Base-by-base conservation (phyloP, 2,888 invertebrate species). In the Troides helena region DNA sequence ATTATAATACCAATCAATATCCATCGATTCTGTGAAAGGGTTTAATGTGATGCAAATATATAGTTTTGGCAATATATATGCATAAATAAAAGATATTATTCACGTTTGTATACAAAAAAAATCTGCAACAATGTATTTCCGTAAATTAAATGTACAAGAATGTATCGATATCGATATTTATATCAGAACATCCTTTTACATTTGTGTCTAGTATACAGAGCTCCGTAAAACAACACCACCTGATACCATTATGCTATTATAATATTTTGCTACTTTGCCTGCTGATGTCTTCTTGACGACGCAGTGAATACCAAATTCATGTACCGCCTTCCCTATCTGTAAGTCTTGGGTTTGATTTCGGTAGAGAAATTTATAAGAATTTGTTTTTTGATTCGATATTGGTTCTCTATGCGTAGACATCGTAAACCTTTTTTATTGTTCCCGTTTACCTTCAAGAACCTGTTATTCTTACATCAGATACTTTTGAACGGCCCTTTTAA, bases 171-270 rank as follows among this genome's bases (percentile, higher is more conserved):
- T 61, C 80, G 78, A 80, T 76, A 76, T 77, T 76, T 74, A 74
- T 74, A 73, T 23, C 43, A 25, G 50, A 64, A 68, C 58, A 30
- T 58, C 63, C 43, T 62, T 69, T 68, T 30, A 46, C 65, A 71
- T 73, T 39, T 50, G 30, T 18, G 14, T 64, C 50, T 62, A 75
- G 75, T 77, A 80, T 78, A 81, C 73, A 72, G 73, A 74, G 75
- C 76, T 78, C 82, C 78, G 77, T 78, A 81, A 81, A 85, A 87
- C 85, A 87, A 86, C 85, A 83, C 81, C 91, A 92, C 90, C 92
- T 92, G 91, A 90, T 87, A 87, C 89, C 90, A 90, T 92, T 89
- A 90, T 82, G 86, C 90, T 87, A 90, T 92, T 92, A 92, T 90
- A 93, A 93, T 93, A 92, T 92, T 90, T 91, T 85, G 90, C 86